Percentiles rank a stretch among this genome's conserved stretches.
phyloP scores from a whole-genome alignment of 2,888 invertebrate species.

The Autographa gamma region DNA sequence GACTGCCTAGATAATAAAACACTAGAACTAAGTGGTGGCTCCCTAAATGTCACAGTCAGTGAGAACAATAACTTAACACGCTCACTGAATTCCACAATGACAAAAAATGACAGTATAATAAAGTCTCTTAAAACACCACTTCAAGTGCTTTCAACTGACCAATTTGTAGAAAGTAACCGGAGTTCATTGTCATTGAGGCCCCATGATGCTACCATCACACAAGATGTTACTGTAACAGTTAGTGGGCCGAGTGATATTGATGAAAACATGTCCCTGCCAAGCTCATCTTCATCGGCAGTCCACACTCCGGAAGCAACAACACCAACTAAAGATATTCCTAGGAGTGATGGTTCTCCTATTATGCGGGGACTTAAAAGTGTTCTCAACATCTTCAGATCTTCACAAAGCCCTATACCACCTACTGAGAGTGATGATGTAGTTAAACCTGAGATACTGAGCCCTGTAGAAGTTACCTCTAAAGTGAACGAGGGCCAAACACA shows the following conservation, averaged over 20 bases:
- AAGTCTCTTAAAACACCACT: conserved; percentile 77
- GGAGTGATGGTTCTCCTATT: conserved; percentile 80
- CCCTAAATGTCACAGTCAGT: conserved; percentile 63
- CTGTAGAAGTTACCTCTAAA: conserved; percentile 34
- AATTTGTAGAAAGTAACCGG: conserved; percentile 66
- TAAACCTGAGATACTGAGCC: conserved; percentile 42
- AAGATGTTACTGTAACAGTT: conserved; percentile 68
- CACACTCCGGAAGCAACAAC: conserved; percentile 83
- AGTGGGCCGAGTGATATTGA: conserved; percentile 68
- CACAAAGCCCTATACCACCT: conserved; percentile 80
- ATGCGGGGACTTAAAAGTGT: conserved; percentile 83
- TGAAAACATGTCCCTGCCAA: conserved; percentile 76
- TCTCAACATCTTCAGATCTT: conserved; percentile 82
- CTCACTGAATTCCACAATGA: conserved; percentile 76
- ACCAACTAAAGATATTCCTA: conserved; percentile 78
- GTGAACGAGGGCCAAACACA: conserved; percentile 40
- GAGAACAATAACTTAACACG: conserved; percentile 72
- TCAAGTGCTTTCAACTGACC: conserved; percentile 70
- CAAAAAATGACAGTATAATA: conserved; percentile 67
- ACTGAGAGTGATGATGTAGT: conserved; percentile 58
- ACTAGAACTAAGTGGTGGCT: conserved; percentile 65
- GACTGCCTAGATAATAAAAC: conserved; percentile 69
- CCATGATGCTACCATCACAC: conserved; percentile 62
- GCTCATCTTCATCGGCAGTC: conserved; percentile 75
- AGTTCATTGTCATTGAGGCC: conserved; percentile 65